A percentile compares a stretch with the other conserved stretches of the same genome.
Conservation (phyloP, 2,888 invertebrate species). For the Xanthorhoe designata region DNA sequence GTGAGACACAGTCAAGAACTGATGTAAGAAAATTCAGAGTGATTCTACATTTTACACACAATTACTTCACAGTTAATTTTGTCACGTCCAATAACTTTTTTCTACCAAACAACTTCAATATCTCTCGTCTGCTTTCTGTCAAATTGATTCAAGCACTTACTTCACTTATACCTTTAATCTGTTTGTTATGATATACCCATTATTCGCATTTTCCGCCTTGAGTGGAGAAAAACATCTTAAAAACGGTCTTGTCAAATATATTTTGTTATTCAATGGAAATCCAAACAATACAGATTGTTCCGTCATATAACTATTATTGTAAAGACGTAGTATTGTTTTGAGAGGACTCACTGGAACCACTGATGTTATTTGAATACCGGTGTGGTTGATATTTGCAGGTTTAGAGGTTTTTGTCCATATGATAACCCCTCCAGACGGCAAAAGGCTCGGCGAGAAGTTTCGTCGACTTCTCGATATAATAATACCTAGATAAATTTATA, state of each 20-base stretch:
- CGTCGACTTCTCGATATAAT: no score
- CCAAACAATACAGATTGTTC: neutral
- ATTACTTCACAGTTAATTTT: neutral
- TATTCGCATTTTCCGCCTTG: neutral
- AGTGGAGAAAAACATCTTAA: conserved; percentile 7
- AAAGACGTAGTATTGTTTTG: no score
- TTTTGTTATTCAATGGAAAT: conserved; percentile 1
- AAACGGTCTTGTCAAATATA: neutral
- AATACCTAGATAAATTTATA: no score
- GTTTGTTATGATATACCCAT: conserved; percentile 6
- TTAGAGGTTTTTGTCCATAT: neutral
- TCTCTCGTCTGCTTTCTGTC: conserved; percentile 8
- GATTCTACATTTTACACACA: neutral
- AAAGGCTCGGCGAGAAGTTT: no score
- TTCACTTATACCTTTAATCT: conserved; percentile 11
- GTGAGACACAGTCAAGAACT: no score
- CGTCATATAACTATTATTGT: neutral
- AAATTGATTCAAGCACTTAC: conserved; percentile 10
- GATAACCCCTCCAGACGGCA: neutral
- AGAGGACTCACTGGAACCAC: no score
- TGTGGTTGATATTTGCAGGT: no score
- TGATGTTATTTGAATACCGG: no score
- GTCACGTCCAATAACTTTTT: neutral
- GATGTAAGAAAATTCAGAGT: no score
- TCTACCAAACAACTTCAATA: conserved; percentile 11